Base-by-base conservation (phyloP, 2,888 invertebrate genomes). In the Eupithecia inturbata region DNA sequence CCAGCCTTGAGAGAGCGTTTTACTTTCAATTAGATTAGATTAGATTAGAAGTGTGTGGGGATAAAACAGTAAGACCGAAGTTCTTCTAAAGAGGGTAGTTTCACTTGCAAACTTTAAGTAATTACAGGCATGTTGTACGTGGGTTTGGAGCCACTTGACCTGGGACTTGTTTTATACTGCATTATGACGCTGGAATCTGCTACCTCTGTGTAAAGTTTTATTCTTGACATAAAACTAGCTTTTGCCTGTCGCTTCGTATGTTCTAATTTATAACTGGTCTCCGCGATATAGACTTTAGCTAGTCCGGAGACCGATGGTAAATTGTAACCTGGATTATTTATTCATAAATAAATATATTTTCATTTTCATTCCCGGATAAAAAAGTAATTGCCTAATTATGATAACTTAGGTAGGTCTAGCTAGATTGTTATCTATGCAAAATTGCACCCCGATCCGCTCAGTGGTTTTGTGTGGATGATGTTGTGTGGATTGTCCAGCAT, bases 31-130 rank as follows among this genome's bases (percentile, higher is more conserved):
- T 26, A 26, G 57, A 26, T 53, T 26, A 57, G 57, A n/a, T n/a
- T n/a, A n/a, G n/a, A n/a, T 57, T 12, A 26, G 14, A 57, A 26
- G 26, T 26, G 12, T 26, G 26, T 14, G 26, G 57, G 53, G 12
- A 26, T 57, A 26, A 26, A 12, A 26, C 26, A 57, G 26, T 57
- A 9, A 12, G 19, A 19, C 9, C 19, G 6, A 26, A 60, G 60
- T 14, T 60, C 31, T 62, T 7, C 28, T 62, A 62, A 60, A 62
- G 62, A 36, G 33, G 63, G n/a, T 33, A 36, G 63, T 64, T 33
- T 62, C 33, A 64, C n/a, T 64, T 64, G 36, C n/a, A 64, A 64
- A 64, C 63, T 64, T 33, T 19, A 36, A n/a, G 63, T 64, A 64
- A 64, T 64, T 64, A 64, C 63, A n/a, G 60, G 16, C 60, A 1